Conservation (phyloP, 2,888 invertebrate species). For the Nycteola revayana region DNA sequence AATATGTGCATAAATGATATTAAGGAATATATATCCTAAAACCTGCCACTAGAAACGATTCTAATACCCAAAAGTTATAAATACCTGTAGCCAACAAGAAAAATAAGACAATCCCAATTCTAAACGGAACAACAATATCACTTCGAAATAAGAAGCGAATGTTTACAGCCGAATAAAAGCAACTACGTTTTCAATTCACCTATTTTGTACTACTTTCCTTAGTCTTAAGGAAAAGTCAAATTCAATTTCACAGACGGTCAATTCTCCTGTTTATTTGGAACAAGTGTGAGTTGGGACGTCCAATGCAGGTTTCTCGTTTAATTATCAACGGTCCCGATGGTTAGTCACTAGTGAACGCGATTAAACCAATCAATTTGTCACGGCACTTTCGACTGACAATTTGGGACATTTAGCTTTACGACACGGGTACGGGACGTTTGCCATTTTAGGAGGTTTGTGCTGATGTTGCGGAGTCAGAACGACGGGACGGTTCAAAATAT, state of each 20-base stretch:
- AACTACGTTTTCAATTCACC: constrained; percentile 33
- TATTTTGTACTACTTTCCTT: constrained; percentile 34
- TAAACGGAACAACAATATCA: constrained; percentile 8
- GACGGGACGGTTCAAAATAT: too few species aligned
- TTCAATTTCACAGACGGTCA: constrained; percentile 38
- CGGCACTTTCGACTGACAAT: constrained; percentile 33
- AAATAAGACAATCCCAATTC: too few species aligned
- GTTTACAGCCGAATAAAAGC: constrained; percentile 20
- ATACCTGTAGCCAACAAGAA: too few species aligned
- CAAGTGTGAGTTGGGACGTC: constrained; percentile 31
- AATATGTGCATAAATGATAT: too few species aligned
- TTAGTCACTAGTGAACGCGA: constrained; percentile 37
- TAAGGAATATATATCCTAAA: too few species aligned
- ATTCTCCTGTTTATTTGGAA: constrained; percentile 28
- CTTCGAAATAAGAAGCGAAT: constrained; percentile 23
- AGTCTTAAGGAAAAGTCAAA: constrained; percentile 37
- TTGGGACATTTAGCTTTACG: constrained; percentile 21
- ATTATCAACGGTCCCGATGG: constrained; percentile 34
- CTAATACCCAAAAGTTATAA: too few species aligned
- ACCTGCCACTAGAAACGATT: too few species aligned
- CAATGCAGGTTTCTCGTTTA: constrained; percentile 36
- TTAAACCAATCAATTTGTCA: constrained; percentile 44
- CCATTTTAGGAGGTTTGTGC: constrained; percentile 11
- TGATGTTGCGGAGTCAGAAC: constrained; percentile 1
- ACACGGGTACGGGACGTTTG: constrained; percentile 12